Conservation (phyloP, 2,888 invertebrate genomes). For the Nomada hirtipes region DNA sequence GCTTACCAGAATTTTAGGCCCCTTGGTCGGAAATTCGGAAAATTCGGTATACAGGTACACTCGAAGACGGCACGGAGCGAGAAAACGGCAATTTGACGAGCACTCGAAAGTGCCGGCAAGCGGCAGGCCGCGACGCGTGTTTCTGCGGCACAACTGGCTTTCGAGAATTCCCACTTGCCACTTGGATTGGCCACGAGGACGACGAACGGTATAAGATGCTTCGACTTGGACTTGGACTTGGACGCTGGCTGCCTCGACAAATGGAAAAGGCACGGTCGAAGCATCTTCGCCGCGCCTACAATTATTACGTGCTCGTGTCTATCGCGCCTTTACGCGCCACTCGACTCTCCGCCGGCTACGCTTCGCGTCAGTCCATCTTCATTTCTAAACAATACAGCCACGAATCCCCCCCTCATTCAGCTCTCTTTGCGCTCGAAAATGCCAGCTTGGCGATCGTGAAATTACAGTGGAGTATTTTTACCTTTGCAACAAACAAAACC, state of each 20-base stretch:
- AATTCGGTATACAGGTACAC: slow-evolving; percentile 54
- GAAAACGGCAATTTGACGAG: slow-evolving; percentile 68
- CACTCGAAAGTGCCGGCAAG: slow-evolving; percentile 69
- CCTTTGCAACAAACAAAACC: neutral
- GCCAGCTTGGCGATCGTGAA: neutral
- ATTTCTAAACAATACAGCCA: slow-evolving; percentile 12
- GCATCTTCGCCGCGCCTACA: slow-evolving; percentile 75
- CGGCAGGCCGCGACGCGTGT: slow-evolving; percentile 72
- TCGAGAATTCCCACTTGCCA: slow-evolving; percentile 79
- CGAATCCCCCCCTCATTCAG: neutral
- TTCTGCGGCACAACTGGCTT: slow-evolving; percentile 78
- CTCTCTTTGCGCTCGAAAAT: neutral
- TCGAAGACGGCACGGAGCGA: slow-evolving; percentile 51
- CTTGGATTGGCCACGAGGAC: slow-evolving; percentile 80
- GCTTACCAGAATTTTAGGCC: slow-evolving; percentile 62
- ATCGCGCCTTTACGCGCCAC: slow-evolving; percentile 13
- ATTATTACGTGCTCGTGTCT: slow-evolving; percentile 62
- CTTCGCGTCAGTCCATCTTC: neutral
- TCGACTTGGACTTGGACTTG: slow-evolving; percentile 27
- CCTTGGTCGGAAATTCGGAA: slow-evolving; percentile 54
- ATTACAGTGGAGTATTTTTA: neutral
- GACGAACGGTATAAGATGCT: slow-evolving; percentile 78
- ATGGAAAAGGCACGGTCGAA: slow-evolving; percentile 66
- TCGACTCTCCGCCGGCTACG: neutral
- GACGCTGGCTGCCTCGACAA: slow-evolving; percentile 68